Conservation (phyloP, 2,888 invertebrate genomes). For the Xiphydria camelus region DNA sequence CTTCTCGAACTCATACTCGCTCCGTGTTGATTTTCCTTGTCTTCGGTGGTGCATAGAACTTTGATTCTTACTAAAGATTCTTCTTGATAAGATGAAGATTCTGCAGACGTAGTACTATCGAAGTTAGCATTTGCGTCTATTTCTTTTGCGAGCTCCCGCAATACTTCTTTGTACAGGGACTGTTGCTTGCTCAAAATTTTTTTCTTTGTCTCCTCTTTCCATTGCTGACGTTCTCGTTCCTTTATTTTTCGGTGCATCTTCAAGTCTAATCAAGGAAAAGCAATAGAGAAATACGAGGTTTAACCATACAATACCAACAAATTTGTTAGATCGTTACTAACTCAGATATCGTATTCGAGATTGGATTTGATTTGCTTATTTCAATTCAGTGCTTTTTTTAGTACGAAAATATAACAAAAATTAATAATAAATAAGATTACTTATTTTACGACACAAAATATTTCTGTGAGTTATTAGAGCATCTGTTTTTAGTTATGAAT, state of each 20-base stretch:
- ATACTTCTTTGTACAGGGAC: constrained; percentile 28
- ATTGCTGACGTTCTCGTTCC: constrained; percentile 59
- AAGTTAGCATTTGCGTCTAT: constrained; percentile 2
- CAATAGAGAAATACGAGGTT: constrained; percentile 15
- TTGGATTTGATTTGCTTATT: too few relatives aligned
- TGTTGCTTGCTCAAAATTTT: constrained; percentile 42
- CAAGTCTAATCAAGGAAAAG: constrained; percentile 62
- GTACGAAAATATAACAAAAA: too few relatives aligned
- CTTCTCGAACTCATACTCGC: too few relatives aligned
- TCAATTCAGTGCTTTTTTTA: too few relatives aligned
- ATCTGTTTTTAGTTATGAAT: too few relatives aligned
- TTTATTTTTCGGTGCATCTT: constrained; percentile 64
- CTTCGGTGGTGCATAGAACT: constrained; percentile 31
- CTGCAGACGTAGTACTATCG: constrained; percentile 6
- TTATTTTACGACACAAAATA: too few relatives aligned
- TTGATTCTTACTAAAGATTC: constrained; percentile 38
- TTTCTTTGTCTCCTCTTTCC: constrained; percentile 43
- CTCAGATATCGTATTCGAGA: too few relatives aligned
- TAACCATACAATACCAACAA: too few relatives aligned
- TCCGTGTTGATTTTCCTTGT: constrained; percentile 22
- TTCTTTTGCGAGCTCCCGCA: constrained; percentile 18
- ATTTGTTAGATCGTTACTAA: constrained; percentile 10
- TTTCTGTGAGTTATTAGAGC: too few relatives aligned
- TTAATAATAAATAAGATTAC: too few relatives aligned
- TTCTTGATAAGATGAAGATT: constrained; percentile 16